These are phyloP conservation scores for Thalpophila matura DNA, from an alignment of 2,888 invertebrate genomes.

Conservation along the genomic window DNA sequence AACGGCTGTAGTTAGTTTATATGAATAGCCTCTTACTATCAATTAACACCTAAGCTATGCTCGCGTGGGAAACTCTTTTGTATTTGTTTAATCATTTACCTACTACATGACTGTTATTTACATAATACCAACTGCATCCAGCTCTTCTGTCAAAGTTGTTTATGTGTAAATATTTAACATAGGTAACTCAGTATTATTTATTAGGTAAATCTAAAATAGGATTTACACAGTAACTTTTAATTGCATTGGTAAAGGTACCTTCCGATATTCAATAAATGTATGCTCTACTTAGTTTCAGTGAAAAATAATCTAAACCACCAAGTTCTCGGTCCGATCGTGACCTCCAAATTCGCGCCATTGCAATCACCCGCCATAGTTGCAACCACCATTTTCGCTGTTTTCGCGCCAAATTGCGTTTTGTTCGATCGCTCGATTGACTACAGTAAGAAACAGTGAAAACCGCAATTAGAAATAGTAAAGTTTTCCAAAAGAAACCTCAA, in stretches of 20 bases:
- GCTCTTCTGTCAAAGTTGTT: not conserved
- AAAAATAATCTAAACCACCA: conserved; percentile 24
- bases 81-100: conserved; percentile 39
- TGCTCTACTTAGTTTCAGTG: not conserved
- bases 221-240: too few relatives aligned
- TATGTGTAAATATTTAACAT: too few relatives aligned
- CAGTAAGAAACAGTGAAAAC: conserved; percentile 60
- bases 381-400: conserved; percentile 67
- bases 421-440: conserved; percentile 52
- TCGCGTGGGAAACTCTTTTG: conserved; percentile 48
- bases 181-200: too few relatives aligned
- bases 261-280: too few relatives aligned
- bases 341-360: conserved; percentile 67
- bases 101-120: conserved; percentile 37
- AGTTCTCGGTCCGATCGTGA: conserved; percentile 65
- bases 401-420: conserved; percentile 56
- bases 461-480: conserved; percentile 59
- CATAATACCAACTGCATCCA: conserved; percentile 15
- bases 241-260: too few relatives aligned
- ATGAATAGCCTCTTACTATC: conserved; percentile 25
- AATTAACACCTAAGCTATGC: conserved; percentile 47
- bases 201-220: not conserved
- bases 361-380: conserved; percentile 57
- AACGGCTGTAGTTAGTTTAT: conserved; percentile 9
- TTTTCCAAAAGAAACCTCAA: conserved; percentile 75